These are phyloP conservation scores for Platichthys flesus DNA, from an alignment of 2,113 vertebrate species.

Conservation along the genomic window DNA sequence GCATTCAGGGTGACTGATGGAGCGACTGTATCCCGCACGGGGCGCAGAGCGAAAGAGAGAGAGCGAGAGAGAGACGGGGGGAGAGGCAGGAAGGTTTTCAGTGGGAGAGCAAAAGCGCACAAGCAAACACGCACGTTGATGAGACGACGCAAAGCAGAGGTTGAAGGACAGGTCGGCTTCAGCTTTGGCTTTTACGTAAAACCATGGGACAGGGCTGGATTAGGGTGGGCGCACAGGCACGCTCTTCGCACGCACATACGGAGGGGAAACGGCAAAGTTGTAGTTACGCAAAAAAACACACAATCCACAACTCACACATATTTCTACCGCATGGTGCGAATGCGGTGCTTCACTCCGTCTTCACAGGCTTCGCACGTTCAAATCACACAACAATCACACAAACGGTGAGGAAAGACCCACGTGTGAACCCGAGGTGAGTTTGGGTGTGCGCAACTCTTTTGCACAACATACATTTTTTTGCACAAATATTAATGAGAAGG, in stretches of 20 bases:
- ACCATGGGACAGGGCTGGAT: constrained; percentile 4
- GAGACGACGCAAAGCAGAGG: constrained; percentile 40
- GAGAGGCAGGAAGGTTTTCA: constrained; percentile 3
- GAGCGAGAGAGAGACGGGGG: constrained; percentile 9
- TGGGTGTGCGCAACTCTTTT: not conserved
- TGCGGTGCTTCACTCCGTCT: not conserved
- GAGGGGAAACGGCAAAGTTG: constrained; percentile 33
- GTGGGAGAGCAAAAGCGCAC: not conserved
- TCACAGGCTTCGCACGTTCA: not conserved
- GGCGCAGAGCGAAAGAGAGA: not conserved
- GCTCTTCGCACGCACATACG: not conserved
- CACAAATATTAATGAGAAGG: not conserved
- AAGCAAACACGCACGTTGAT: not conserved
- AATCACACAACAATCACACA: not conserved
- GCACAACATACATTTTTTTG: not conserved
- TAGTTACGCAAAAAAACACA: not conserved
- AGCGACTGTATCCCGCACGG: constrained; percentile 48
- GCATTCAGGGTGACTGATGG: constrained; percentile 66
- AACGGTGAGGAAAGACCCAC: not conserved
- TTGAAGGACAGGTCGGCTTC: constrained; percentile 37
- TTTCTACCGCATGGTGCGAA: not conserved
- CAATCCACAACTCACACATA: not conserved
- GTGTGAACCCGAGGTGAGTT: not conserved
- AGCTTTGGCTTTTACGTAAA: constrained; percentile 3
- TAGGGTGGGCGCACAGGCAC: no score